Base-by-base conservation (phyloP, 2,888 invertebrate species). In the Caenorhabditis doughertyi region DNA sequence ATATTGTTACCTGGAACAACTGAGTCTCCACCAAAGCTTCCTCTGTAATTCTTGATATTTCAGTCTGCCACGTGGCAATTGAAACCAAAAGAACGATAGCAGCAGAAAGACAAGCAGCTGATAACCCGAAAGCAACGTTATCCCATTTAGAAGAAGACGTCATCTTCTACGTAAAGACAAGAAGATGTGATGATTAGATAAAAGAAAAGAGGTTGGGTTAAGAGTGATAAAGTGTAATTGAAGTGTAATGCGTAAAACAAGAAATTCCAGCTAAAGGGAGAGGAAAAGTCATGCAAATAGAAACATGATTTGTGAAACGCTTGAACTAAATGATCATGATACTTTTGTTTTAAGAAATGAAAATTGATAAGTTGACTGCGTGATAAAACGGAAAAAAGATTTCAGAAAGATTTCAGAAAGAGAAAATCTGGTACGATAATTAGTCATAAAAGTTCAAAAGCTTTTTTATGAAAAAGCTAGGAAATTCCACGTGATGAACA, bases 91-190 rank as follows among this genome's bases (percentile, higher is more conserved):
- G 53, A 3, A 81, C 55, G 53, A 62, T 44, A 9, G 39, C 64
- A 4, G 81, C 71, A 2, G 81, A 81, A 23, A 81, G 74, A 60
- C 81, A 81, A 1, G 81, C 81, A 16, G 76, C 71, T n/a, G 76
- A 67, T 21, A 81, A 27, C 11, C 58, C 81, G 39, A 81, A 81
- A 9, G 76, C 81, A 0, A 76, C 67, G 3, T 71, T 76, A 53
- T 81, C 81, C 76, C 76, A 76, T 76, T 81, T 81, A 16, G 77
- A 77, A 53, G 51, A 77, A 60, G 76, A 67, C 72, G 64, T 44
- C 71, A 65, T 65, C 11, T 51, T 8, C 16, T 49, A 49, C n/a
- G 7, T 3, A 35, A 35, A 29, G 49, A 29, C n/a, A n/a, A 49
- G 47, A 64, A 47, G 18, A 32, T 16, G 35, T 23, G 64, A 64